phyloP scores from a whole-genome alignment of 2,113 vertebrate species.

The Epinephelus fuscoguttatus region DNA sequence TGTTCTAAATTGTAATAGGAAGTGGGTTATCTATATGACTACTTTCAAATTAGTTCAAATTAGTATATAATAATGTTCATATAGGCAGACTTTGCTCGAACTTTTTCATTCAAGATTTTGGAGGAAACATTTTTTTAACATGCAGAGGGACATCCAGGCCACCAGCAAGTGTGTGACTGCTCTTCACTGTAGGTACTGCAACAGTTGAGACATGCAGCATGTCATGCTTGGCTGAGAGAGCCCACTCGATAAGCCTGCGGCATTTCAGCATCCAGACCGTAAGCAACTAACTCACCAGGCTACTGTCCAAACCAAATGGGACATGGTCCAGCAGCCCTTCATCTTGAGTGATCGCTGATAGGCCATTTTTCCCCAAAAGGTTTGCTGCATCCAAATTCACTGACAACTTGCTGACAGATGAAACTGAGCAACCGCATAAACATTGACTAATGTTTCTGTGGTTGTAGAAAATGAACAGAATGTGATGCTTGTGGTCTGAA shows the following conservation, averaged over 20 bases:
- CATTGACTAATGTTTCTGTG: slow-evolving; percentile 10
- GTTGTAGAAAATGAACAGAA: background rate
- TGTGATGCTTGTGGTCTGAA: slow-evolving; percentile 23
- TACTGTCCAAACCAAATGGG: slow-evolving; percentile 3
- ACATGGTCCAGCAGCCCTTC: slow-evolving; percentile 4
- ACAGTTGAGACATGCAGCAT: slow-evolving; percentile 89
- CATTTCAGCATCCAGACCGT: slow-evolving; percentile 34
- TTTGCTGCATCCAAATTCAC: background rate
- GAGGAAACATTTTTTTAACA: slow-evolving; percentile 28
- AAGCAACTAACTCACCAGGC: background rate
- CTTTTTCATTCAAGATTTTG: slow-evolving; percentile 15
- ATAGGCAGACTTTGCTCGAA: slow-evolving; percentile 24
- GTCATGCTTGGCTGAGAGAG: slow-evolving; percentile 87
- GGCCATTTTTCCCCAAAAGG: background rate
- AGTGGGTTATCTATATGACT: slow-evolving; percentile 20
- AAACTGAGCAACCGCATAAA: slow-evolving; percentile 4
- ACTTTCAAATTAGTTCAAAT: slow-evolving; percentile 46
- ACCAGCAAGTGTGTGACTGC: slow-evolving; percentile 67
- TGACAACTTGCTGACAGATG: slow-evolving; percentile 27
- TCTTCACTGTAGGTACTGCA: slow-evolving; percentile 63
- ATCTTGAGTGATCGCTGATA: slow-evolving; percentile 11
- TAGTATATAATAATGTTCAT: slow-evolving; percentile 24
- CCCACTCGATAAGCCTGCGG: slow-evolving; percentile 56
- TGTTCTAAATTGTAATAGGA: slow-evolving; percentile 17
- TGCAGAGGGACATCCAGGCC: slow-evolving; percentile 62